Evolutionary conservation across 2,888 invertebrate species (phyloP).

Genomic region (Macrophya alboannulata): DNA sequence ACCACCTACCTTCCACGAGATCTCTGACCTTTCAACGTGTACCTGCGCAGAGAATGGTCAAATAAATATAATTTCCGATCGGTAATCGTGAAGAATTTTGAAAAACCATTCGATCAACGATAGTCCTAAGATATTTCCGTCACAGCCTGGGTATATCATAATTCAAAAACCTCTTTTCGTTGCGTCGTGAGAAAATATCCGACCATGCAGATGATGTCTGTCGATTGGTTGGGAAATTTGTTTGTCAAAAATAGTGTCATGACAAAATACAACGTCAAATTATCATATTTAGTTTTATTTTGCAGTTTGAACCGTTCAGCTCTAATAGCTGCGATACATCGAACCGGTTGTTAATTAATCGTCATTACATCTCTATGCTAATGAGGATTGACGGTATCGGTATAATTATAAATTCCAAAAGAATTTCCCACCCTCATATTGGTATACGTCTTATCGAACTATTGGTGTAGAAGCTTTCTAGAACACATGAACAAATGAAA

Average conservation of each 20-base stretch:
- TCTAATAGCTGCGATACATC: not conserved
- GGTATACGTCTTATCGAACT: slow-evolving; percentile 28
- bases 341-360: slow-evolving; percentile 45
- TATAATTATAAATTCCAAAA: not conserved
- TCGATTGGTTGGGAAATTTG: not conserved
- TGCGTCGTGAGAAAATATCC: slow-evolving; percentile 1
- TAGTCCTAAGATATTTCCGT: not conserved
- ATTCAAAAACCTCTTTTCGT: not conserved
- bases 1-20: slow-evolving; percentile 1
- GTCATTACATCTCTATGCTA: slow-evolving; percentile 26
- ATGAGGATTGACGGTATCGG: not conserved
- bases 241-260: slow-evolving; percentile 7
- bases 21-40: not conserved
- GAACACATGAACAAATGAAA: not conserved
- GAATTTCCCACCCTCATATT: slow-evolving; percentile 17
- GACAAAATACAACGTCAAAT: not conserved
- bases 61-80: not conserved
- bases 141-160: not conserved
- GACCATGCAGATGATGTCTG: not conserved
- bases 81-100: not conserved
- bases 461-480: slow-evolving; percentile 4
- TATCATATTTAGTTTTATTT: slow-evolving; percentile 1
- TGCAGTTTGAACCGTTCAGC: not conserved
- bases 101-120: not conserved
- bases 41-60: not conserved